Evolutionary conservation across 2,888 invertebrate species (phyloP), one percentile per base, ranked within the genome.

Genomic region (Elmis aenea): DNA sequence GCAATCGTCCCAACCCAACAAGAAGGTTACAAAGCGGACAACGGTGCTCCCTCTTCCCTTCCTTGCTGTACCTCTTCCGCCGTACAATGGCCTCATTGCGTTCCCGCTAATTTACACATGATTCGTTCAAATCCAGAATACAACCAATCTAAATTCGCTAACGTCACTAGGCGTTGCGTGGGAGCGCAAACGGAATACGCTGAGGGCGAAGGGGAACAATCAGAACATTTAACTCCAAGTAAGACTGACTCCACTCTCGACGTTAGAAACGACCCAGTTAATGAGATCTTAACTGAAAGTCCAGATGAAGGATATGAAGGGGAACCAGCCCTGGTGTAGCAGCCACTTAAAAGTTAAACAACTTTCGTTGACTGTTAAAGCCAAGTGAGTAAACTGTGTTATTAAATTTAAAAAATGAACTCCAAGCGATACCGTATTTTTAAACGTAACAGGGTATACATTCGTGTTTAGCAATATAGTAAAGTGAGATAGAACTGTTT

Each of bases 301-400:
- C 87, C 88, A 21, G 89, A 89, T 62, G 89, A 89, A 67, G 89
- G 88, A 10, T 89, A 89, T 65, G 89, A 86, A 34, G 89, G 88
- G 21, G 89, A 88, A 28, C 42, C 42, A 21, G 25, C 42, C 20
- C 28, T 42, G 33, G 38, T 42, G 31, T 42, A 42, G n/a, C n/a
- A n/a, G n/a, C n/a, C n/a, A n/a, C n/a, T n/a, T n/a, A n/a, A n/a
- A n/a, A n/a, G n/a, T n/a, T n/a, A n/a, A n/a, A n/a, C n/a, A n/a
- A n/a, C n/a, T n/a, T n/a, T n/a, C n/a, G n/a, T n/a, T n/a, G n/a
- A n/a, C n/a, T n/a, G n/a, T n/a, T n/a, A n/a, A n/a, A n/a, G n/a
- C n/a, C n/a, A n/a, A n/a, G n/a, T n/a, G n/a, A n/a, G n/a, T n/a
- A n/a, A n/a, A n/a, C n/a, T n/a, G n/a, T n/a, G n/a, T n/a, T n/a